Percentiles rank a stretch among this genome's conserved stretches.
Evolutionary conservation across 2,797 vertebrate genomes (phyloP).

Genomic region (Manis crassicaudata): DNA sequence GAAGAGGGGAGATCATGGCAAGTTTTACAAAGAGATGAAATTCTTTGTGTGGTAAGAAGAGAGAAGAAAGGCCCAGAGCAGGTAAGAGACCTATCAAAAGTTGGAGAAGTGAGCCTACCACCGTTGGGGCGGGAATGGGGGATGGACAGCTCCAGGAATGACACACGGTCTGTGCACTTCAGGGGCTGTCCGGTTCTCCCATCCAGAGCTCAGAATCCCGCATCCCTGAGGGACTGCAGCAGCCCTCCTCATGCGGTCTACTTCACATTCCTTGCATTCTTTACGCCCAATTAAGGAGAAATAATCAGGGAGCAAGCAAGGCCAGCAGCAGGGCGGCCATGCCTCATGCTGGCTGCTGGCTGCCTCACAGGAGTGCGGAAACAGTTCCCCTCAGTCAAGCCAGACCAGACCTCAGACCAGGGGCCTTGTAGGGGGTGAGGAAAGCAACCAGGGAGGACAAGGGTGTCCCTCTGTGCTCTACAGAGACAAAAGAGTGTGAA

Average conservation of each 20-base stretch:
- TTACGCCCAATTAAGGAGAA: conserved; percentile 81
- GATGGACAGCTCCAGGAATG: neutral
- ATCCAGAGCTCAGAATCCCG: conserved; percentile 29
- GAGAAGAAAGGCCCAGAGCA: neutral
- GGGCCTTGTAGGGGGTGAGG: neutral
- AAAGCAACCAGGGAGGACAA: neutral
- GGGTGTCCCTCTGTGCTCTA: neutral
- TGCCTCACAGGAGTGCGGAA: neutral
- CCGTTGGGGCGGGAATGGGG: rapidly evolving
- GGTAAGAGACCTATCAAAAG: neutral
- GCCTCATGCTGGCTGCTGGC: neutral
- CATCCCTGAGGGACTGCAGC: neutral
- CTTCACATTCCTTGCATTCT: conserved; percentile 78
- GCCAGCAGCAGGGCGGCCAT: conserved; percentile 21
- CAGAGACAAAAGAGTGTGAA: neutral
- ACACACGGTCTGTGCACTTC: neutral
- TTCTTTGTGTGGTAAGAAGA: neutral
- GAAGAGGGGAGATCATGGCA: neutral
- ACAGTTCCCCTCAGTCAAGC: neutral
- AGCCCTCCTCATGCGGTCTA: conserved; percentile 42
- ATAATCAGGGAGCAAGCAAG: conserved; percentile 73
- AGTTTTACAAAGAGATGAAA: conserved; percentile 23
- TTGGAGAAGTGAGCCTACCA: neutral
- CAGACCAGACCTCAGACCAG: neutral
- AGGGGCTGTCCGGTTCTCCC: conserved; percentile 4